phyloP scores from a whole-genome alignment of 2,888 invertebrate genomes.

The Rotaria socialis region DNA sequence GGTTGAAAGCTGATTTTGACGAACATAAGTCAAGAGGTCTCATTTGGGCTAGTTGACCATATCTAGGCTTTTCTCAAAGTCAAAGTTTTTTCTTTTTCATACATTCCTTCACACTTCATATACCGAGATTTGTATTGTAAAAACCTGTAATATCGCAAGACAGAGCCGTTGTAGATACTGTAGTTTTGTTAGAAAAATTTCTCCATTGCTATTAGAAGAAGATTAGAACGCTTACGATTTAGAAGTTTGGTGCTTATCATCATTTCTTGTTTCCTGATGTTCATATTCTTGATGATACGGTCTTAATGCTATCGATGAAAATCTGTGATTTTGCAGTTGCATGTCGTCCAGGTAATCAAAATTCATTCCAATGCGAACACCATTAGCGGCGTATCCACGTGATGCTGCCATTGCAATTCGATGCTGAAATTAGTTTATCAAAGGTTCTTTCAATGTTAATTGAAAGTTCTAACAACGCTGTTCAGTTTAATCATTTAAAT shows the following conservation, averaged over 20 bases:
- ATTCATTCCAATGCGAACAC: not conserved
- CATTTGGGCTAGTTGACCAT: too few species aligned
- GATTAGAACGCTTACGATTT: not conserved
- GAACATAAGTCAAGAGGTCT: too few species aligned
- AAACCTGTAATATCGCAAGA: not conserved
- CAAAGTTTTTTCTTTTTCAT: too few species aligned
- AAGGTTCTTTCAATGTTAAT: not conserved
- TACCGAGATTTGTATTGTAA: too few species aligned
- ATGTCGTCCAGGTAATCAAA: not conserved
- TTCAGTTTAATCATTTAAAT: not conserved
- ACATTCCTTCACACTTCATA: too few species aligned
- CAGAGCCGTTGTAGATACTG: not conserved
- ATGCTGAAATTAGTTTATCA: not conserved
- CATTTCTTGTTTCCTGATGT: not conserved
- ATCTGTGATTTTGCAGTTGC: not conserved
- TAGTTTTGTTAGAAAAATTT: not conserved
- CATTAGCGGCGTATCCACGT: not conserved
- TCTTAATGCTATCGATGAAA: not conserved
- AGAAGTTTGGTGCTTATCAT: not conserved
- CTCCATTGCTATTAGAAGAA: not conserved
- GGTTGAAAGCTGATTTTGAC: too few species aligned
- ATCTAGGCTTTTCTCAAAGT: too few species aligned
- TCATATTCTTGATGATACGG: not conserved
- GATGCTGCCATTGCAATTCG: not conserved
- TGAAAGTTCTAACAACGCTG: not conserved